Base-by-base conservation (phyloP, 2,113 vertebrate genomes). In the Oreotrochilus melanogaster region DNA sequence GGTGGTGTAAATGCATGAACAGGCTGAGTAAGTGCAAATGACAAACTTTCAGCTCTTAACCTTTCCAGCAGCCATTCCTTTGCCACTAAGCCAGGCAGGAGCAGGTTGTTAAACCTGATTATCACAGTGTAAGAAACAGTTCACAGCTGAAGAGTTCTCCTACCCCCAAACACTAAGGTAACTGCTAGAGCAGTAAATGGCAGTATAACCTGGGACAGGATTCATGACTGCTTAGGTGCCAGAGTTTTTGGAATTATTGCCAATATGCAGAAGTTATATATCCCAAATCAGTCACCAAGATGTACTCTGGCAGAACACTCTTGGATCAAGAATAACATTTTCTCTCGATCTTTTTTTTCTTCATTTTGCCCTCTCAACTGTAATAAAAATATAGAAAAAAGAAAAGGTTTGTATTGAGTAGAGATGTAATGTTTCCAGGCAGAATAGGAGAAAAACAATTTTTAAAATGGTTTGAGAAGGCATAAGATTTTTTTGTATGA, bases 381-480 rank as follows among this genome's bases (percentile, higher is more conserved):
- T 58, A 80, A 73, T 73, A 92, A 54, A 92, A 93, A 8, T 76
- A 25, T 51, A 76, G 81, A 82, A 95, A 83, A 82, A 95, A 83
- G 84, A 78, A 84, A 53, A 94, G 6, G 58, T 45, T 16, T 21
- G 7, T 76, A 54, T 30, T 62, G 28, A 88, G n/a, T 65, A 79
- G 71, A 88, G 7, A 37, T 57, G 25, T 89, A 79, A 92, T 84
- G 4, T 48, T 89, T 94, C 51, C 60, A 89, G 43, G 42, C 5
- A 76, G 39, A 84, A 64, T 10, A 87, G 47, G 76, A 86, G 54
- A 66, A 91, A 88, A 92, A 13, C 6, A 39, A 25, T n/a, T 85
- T 56, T 0, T 2, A 13, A 83, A 91, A 64, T n/a, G 0, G 23
- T 80, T 76, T 86, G 24, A 27, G 73, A 95, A 89, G 39, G 24